A percentile compares a stretch with the other conserved stretches of the same genome.
phyloP scores from a whole-genome alignment of 1,140 invertebrate species.

The Drosophila pandora region DNA sequence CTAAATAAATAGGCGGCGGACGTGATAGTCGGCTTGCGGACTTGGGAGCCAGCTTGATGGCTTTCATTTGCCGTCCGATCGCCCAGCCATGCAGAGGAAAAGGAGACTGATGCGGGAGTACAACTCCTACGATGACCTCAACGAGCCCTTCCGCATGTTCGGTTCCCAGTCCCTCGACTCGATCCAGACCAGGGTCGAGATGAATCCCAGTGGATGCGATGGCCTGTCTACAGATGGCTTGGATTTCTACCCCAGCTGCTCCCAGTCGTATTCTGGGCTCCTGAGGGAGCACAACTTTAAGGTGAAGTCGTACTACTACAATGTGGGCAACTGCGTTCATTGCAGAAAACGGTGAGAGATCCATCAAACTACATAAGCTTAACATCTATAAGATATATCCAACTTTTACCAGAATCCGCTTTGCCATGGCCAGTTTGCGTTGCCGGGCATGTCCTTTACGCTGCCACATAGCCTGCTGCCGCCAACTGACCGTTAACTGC shows the following conservation, averaged over 20 bases:
- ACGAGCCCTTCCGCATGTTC: slow-evolving; percentile 51
- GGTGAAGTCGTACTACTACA: slow-evolving; percentile 92
- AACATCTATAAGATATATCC: background rate
- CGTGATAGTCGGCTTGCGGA: slow-evolving; percentile 7
- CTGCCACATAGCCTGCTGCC: slow-evolving; percentile 90
- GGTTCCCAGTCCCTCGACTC: slow-evolving; percentile 61
- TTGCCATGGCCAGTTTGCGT: slow-evolving; percentile 87
- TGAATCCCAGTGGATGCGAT: slow-evolving; percentile 59
- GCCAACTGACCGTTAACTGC: slow-evolving; percentile 90
- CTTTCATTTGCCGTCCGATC: slow-evolving; percentile 23
- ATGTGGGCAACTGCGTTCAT: slow-evolving; percentile 91
- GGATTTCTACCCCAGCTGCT: slow-evolving; percentile 39
- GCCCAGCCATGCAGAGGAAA: slow-evolving; percentile 42
- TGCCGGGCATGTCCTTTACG: slow-evolving; percentile 90
- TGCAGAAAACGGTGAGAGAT: slow-evolving; percentile 89
- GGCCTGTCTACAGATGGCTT: slow-evolving; percentile 34
- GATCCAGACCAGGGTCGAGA: slow-evolving; percentile 50
- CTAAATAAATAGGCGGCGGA: slow-evolving; percentile 35
- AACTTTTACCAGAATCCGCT: slow-evolving; percentile 86
- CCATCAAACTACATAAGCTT: background rate
- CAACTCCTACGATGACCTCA: slow-evolving; percentile 64
- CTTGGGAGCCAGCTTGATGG: background rate
- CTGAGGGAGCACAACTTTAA: slow-evolving; percentile 89
- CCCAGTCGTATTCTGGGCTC: slow-evolving; percentile 43
- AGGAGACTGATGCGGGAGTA: slow-evolving; percentile 48